Evolutionary conservation across 92 coral and sea anemone genomes (phyloP), one percentile per base, ranked within the genome.

Genomic region (Desmophyllum pertusum): DNA sequence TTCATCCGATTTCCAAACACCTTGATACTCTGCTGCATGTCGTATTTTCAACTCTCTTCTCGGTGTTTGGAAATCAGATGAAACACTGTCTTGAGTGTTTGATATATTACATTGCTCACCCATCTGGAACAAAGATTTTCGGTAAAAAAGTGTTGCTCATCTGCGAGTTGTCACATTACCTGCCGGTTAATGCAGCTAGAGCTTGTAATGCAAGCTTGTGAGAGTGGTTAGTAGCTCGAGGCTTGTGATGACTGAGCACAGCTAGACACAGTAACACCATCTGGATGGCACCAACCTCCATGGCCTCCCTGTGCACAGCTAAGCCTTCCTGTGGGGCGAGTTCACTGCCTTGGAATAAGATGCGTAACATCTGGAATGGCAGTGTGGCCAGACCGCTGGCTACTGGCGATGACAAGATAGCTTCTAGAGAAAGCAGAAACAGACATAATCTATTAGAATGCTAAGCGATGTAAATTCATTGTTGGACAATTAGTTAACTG

Each of bases 191-290:
- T 10, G 92, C 93, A 38, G 98, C 90, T 50, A 96, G 88, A 38
- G 95, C 90, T 69, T 96, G 98, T 68, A 96, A 69, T 1, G 98
- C 95, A 18, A 93, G 87, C 38, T 91, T 86, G 70, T 96, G 97
- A 3, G 94, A 87, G 63, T 89, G 91, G 48, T 89, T 89, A 66
- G 87, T 75, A 2, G 81, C 84, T 7, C 91, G 90, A 6, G 99
- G 99, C 52, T 96, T 91, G 59, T 96, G 99, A 64, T 96, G 99
- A 87, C 99, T 96, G 27, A 96, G 89, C 31, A 96, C 93, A 31
- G 98, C 99, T 55, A 96, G 92, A 66, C 98, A 96, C 78, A 93
- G 92, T 59, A 96, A 78, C 57, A 96, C 89, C 55, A 96, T 83
- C 69, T 96, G 98, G 19, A 96, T 85, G 30, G 98, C 99, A 33